Conservation (phyloP, 2,797 vertebrate species). For the Peromyscus aztecus region DNA sequence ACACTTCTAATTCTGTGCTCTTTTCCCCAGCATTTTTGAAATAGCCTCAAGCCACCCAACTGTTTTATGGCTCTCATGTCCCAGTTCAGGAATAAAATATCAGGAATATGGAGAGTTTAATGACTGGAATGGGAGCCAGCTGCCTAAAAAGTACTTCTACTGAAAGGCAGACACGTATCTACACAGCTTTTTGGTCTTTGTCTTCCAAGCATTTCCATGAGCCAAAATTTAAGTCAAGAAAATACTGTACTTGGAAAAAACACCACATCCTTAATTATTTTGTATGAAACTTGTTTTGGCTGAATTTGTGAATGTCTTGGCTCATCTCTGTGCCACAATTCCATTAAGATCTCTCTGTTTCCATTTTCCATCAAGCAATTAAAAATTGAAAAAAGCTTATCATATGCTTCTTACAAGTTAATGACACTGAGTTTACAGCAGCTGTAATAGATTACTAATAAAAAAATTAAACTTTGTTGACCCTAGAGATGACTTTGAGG, state of each 20-base stretch:
- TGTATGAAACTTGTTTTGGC: not conserved
- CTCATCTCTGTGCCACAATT: not conserved
- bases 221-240: not conserved
- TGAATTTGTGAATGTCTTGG: not conserved
- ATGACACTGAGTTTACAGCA: not conserved
- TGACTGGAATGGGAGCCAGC: not conserved
- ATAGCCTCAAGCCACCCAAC: not conserved
- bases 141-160: not conserved
- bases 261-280: not conserved
- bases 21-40: not conserved
- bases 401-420: not conserved
- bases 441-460: not conserved
- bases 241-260: not conserved
- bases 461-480: not conserved
- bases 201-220: not conserved
- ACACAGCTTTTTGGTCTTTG: not conserved
- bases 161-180: not conserved
- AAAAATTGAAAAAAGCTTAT: not conserved
- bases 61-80: not conserved
- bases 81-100: conserved; percentile 25
- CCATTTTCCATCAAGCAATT: not conserved
- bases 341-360: not conserved
- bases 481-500: not conserved
- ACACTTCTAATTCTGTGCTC: not conserved
- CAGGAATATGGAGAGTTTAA: not conserved